Evolutionary conservation across 1,140 invertebrate genomes (phyloP), one percentile per base, ranked within the genome.

Genomic region (Samia ricini): DNA sequence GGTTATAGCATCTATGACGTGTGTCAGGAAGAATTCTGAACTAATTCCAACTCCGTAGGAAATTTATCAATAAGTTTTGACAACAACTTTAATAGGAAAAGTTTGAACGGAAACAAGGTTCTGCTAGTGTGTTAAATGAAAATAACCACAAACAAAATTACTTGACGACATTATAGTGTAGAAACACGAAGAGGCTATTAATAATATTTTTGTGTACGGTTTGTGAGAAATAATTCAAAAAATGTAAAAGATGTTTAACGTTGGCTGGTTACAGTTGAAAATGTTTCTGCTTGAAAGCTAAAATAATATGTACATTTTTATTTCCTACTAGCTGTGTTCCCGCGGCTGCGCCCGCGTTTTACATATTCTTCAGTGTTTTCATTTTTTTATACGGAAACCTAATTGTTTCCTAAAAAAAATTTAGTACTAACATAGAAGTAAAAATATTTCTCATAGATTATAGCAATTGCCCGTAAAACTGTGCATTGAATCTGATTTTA

Each of bases 81-180:
- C 66, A 68, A 68, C 52, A 64, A 71, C 61, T 76, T 72, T 72
- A 76, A 76, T 72, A 65, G 68, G 64, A 63, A 72, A 76, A 76
- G 59, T 76, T 76, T 26, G 36, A 63, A 48, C 59, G 68, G 61
- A 64, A 65, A 66, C 64, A 63, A 49, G 18, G 36, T 19, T 49
- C 57, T 26, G 56, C 50, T 26, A 56, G 24, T 66, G 58, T 61
- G 58, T 61, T 59, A 61, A 64, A 59, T 68, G 59, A 61, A 61
- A 61, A 56, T 66, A 66, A 62, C 51, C 22, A 12, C 19, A n/a
- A 20, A 20, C 20, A 20, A 20, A 20, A 52, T 52, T 21, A 21
- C 3, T 8, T 4, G 51, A 52, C 20, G 20, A 3, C 21, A 12
- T 22, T 20, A 22, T 52, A 22, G 10, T 21, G 20, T 52, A 15